Evolutionary conservation across 2,888 invertebrate species (phyloP).

Genomic region (Leptinotarsa rubiginosa): DNA sequence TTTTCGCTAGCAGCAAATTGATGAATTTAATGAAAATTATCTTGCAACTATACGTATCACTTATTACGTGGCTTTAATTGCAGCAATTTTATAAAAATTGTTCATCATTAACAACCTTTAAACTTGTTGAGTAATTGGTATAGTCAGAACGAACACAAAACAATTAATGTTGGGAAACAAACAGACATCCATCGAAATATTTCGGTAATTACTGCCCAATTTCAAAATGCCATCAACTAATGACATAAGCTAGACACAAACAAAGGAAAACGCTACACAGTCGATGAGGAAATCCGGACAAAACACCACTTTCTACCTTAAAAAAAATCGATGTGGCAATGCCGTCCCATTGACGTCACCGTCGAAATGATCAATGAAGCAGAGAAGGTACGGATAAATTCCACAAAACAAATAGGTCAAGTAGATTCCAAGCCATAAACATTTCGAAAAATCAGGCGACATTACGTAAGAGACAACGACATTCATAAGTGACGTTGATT

Average conservation of each 20-base stretch:
- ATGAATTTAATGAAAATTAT: neutral
- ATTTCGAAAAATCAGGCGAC: neutral
- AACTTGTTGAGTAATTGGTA: neutral
- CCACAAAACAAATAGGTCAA: conserved; percentile 32
- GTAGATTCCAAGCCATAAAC: neutral
- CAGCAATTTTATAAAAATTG: neutral
- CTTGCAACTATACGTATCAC: neutral
- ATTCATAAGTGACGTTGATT: no score
- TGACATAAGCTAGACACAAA: conserved; percentile 5
- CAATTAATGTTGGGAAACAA: neutral
- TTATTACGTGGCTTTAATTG: neutral
- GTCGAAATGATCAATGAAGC: conserved; percentile 37
- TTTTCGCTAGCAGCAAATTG: neutral
- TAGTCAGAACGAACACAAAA: neutral
- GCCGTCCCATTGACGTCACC: conserved; percentile 33
- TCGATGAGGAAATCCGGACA: conserved; percentile 3
- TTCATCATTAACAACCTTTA: neutral
- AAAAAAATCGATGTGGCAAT: conserved; percentile 15
- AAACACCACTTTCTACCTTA: neutral
- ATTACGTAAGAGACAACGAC: neutral
- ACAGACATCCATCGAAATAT: neutral
- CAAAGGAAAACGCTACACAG: conserved; percentile 6
- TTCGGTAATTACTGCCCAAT: neutral
- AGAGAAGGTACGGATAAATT: conserved; percentile 30
- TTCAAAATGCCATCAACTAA: neutral